Percentiles rank a stretch among this genome's conserved stretches.
phyloP scores from a whole-genome alignment of 2,113 vertebrate genomes.

The Orientallactaga bullata region DNA sequence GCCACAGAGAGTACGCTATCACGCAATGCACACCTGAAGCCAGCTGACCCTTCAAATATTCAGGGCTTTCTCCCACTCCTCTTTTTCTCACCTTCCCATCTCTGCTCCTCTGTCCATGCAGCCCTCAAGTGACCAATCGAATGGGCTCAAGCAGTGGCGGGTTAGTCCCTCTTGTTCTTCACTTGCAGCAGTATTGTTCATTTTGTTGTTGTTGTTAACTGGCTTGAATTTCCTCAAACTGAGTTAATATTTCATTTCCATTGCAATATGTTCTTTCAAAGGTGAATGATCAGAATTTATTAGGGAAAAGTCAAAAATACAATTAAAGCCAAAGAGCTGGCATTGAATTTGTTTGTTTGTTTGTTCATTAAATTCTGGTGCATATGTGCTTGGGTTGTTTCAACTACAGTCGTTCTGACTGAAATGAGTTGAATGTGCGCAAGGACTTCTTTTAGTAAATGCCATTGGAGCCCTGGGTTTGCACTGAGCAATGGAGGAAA shows the following conservation, averaged over 20 bases:
- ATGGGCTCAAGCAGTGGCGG: background rate
- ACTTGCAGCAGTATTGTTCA: background rate
- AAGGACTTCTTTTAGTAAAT: background rate
- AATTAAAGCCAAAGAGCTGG: background rate
- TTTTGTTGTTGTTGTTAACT: background rate
- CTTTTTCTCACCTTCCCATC: background rate
- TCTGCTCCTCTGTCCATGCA: background rate
- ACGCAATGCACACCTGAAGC: background rate
- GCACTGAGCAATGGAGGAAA: background rate
- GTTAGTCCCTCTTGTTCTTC: background rate
- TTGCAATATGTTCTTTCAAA: background rate
- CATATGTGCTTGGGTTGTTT: background rate
- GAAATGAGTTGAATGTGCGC: background rate
- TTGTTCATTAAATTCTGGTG: background rate
- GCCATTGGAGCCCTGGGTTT: background rate
- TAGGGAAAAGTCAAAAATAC: background rate
- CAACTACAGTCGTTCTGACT: background rate
- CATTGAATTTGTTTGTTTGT: background rate
- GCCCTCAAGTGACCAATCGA: background rate
- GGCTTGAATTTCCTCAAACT: background rate
- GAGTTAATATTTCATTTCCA: background rate
- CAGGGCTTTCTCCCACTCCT: background rate
- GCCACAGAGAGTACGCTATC: background rate
- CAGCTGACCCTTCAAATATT: background rate
- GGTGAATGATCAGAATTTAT: conserved; percentile 6